These are phyloP conservation scores for Epinephelus malabaricus DNA, from an alignment of 2,797 vertebrate species.

Conservation along the genomic window DNA sequence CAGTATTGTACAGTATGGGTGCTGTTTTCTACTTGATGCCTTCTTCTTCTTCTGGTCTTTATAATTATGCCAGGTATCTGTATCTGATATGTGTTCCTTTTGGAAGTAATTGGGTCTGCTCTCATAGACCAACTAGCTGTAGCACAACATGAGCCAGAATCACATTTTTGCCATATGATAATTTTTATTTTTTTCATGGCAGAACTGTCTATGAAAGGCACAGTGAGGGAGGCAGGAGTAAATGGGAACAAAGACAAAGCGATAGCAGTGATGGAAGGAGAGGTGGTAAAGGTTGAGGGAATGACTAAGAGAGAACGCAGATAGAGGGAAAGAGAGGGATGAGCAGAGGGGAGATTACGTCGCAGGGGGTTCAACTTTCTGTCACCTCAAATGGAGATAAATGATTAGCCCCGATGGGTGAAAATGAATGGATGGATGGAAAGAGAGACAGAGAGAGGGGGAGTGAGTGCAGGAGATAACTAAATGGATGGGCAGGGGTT, in stretches of 20 bases:
- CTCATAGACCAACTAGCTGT: neutral
- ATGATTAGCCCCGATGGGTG: slow-evolving; percentile 43
- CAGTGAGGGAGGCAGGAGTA: neutral
- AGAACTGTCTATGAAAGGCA: neutral
- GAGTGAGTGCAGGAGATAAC: slow-evolving; percentile 35
- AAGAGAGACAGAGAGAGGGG: neutral
- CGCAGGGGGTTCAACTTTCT: slow-evolving; percentile 58
- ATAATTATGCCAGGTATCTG: neutral
- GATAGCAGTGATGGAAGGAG: slow-evolving; percentile 23
- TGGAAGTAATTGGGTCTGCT: neutral
- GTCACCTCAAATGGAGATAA: slow-evolving; percentile 69
- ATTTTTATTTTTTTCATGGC: neutral
- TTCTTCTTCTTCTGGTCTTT: neutral
- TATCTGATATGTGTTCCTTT: neutral
- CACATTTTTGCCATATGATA: no score
- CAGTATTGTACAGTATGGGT: no score
- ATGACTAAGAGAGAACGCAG: slow-evolving; percentile 32
- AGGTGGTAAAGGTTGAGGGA: slow-evolving; percentile 35
- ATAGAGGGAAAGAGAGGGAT: slow-evolving; percentile 32
- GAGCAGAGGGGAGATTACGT: slow-evolving; percentile 37
- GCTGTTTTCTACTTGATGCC: no score
- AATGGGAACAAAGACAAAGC: slow-evolving; percentile 31
- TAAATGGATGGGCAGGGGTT: slow-evolving; percentile 50
- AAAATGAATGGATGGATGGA: slow-evolving; percentile 39
- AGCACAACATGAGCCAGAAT: neutral